These are phyloP conservation scores for Bimastos eiseni DNA, from an alignment of 2,888 invertebrate species.

Conservation along the genomic window DNA sequence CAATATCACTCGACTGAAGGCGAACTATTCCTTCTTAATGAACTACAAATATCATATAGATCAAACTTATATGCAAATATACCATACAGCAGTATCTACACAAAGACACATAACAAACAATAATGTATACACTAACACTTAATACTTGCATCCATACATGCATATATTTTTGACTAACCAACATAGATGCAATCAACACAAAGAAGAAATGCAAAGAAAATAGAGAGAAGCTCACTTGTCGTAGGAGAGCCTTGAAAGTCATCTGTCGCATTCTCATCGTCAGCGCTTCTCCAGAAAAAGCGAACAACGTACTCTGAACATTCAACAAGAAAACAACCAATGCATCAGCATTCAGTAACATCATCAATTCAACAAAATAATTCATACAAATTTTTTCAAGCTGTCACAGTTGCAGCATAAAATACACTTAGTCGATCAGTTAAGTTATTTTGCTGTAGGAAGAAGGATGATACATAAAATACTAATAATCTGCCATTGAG, in stretches of 20 bases:
- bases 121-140: background rate
- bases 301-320: conserved; percentile 69
- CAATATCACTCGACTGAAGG: background rate
- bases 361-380: background rate
- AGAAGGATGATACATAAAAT: background rate
- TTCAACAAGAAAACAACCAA: background rate
- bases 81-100: background rate
- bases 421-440: background rate
- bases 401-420: background rate
- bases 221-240: conserved; percentile 60
- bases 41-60: background rate
- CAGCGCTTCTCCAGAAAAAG: conserved; percentile 77
- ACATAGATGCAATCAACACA: background rate
- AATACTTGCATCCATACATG: background rate
- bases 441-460: no score
- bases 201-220: background rate
- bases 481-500: background rate
- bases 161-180: background rate
- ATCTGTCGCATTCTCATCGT: conserved; percentile 72
- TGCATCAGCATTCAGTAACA: background rate
- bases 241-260: conserved; percentile 63
- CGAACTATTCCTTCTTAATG: background rate
- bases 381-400: background rate
- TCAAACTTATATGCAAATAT: background rate
- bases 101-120: background rate